Evolutionary conservation across 2,113 vertebrate species (phyloP).

Genomic region (Myocastor coypus): DNA sequence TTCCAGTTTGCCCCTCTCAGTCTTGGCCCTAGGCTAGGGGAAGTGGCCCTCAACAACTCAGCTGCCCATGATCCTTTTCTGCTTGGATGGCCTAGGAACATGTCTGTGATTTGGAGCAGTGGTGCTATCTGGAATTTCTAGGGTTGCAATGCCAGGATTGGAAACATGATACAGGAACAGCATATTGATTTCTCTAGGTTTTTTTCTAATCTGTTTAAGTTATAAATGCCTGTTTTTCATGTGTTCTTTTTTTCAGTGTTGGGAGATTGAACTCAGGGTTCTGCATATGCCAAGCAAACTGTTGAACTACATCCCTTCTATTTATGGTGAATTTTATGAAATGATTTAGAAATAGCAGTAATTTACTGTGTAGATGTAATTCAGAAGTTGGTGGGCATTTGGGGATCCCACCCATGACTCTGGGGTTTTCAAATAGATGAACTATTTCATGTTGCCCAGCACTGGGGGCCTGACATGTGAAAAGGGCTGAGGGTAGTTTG

Average conservation of each 20-base stretch:
- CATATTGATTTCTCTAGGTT: neutral
- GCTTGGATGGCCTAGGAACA: too few relatives aligned
- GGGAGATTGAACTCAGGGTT: neutral
- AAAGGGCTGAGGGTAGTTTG: slow-evolving; percentile 27
- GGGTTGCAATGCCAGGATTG: rapidly evolving
- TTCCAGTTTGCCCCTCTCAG: neutral
- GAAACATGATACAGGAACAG: neutral
- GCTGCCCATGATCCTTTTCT: neutral
- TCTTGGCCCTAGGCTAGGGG: neutral
- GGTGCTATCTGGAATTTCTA: neutral
- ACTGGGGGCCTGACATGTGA: neutral
- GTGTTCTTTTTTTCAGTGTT: neutral
- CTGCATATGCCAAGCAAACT: neutral
- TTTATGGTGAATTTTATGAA: slow-evolving; percentile 16
- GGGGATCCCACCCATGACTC: neutral
- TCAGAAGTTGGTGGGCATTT: neutral
- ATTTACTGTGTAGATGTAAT: slow-evolving; percentile 45
- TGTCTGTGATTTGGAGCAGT: neutral
- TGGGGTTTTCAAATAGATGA: slow-evolving; percentile 60
- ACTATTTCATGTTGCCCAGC: slow-evolving; percentile 53
- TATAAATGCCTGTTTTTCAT: slow-evolving; percentile 48
- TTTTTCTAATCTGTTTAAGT: neutral
- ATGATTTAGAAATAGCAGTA: slow-evolving; percentile 44
- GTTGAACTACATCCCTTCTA: neutral
- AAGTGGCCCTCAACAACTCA: neutral